Base-by-base conservation (phyloP, 2,797 vertebrate species). In the Sparus aurata region DNA sequence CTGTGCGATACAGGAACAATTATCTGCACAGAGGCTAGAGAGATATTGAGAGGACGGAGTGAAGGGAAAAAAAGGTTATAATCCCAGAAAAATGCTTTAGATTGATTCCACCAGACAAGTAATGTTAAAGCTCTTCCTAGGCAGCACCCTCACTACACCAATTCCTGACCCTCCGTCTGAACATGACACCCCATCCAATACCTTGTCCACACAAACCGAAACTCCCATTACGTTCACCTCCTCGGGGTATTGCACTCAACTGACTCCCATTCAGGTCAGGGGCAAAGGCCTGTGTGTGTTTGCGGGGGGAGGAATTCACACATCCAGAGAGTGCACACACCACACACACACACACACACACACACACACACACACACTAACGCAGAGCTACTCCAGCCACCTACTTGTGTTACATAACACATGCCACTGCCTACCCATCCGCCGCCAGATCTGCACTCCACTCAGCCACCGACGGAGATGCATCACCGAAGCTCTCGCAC, bases 361-460 rank as follows among this genome's bases (percentile, higher is more conserved):
- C 70, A 80, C 75, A 69, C 73, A 47, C 78, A 82, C 25, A 75
- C 75, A 75, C 81, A 82, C 85, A 61, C 82, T 62, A 73, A 66
- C 54, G 34, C 82, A 79, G 69, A 92, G 80, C 84, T 90, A 90
- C 91, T 93, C 91, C 87, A 87, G 92, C 92, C 92, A 91, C 92
- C 93, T 94, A 94, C 93, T 91, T 87, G 80, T 66, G 91, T 96
- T 96, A 94, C 93, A 92, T 95, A 96, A 96, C 90, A 76, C 79
- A 84, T 73, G 83, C 80, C 79, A 82, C 87, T 90, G 91, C 94
- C 94, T 92, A 93, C 93, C 91, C 88, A 66, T 91, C 86, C 91
- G 84, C 88, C 71, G 67, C 80, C 86, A 87, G 83, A 87, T 83
- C 82, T 77, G 69, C 83, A 54, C 83, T 62, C 74, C 78, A 73